Conservation (phyloP, 2,113 vertebrate species). For the Litocranius walleri region DNA sequence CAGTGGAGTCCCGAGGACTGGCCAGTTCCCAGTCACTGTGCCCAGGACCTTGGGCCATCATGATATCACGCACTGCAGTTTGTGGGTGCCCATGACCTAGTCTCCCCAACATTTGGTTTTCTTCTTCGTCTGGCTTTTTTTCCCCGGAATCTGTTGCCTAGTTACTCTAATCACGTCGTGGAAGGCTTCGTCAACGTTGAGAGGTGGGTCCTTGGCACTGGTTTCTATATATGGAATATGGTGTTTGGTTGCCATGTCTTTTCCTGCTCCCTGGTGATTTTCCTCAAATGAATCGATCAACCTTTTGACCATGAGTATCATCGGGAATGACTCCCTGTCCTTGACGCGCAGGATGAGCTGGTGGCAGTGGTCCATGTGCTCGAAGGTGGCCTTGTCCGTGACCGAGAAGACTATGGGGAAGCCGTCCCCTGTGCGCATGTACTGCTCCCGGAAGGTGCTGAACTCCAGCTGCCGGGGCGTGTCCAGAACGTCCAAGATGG, state of each 20-base stretch:
- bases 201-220: slow-evolving; percentile 97
- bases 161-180: slow-evolving; percentile 96
- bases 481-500: slow-evolving; percentile 96
- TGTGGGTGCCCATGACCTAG: slow-evolving; percentile 88
- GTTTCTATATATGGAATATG: slow-evolving; percentile 97
- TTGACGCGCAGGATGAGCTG: slow-evolving; percentile 97
- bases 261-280: neutral
- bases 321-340: slow-evolving; percentile 97
- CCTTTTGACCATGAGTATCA: slow-evolving; percentile 99
- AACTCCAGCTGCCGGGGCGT: slow-evolving; percentile 96
- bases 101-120: slow-evolving; percentile 97
- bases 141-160: slow-evolving; percentile 92
- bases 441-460: slow-evolving; percentile 97
- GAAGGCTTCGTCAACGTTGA: slow-evolving; percentile 98
- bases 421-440: slow-evolving; percentile 96
- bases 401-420: slow-evolving; percentile 97
- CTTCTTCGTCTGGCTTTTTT: slow-evolving; percentile 96
- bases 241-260: neutral
- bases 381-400: slow-evolving; percentile 98
- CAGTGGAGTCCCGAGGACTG: neutral
- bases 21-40: neutral
- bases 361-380: slow-evolving; percentile 96
- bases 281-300: slow-evolving; percentile 81
- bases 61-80: slow-evolving; percentile 93
- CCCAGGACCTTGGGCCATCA: slow-evolving; percentile 77